Evolutionary conservation across 2,113 vertebrate genomes (phyloP).

Genomic region (Gasterosteus nipponicus): DNA sequence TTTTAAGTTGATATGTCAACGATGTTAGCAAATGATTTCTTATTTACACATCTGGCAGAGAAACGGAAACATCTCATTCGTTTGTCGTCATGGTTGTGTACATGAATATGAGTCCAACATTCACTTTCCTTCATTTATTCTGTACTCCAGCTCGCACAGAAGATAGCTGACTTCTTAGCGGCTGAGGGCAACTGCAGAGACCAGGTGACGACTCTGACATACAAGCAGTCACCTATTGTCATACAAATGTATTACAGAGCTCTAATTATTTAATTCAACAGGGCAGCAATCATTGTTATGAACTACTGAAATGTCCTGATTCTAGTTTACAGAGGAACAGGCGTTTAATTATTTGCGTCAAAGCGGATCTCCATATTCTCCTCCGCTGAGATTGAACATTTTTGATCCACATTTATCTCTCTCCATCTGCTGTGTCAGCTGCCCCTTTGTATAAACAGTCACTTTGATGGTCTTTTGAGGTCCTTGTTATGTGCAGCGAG

Average conservation of each 20-base stretch:
- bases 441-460: conserved; percentile 48
- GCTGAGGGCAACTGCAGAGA: background rate
- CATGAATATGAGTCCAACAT: background rate
- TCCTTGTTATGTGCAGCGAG: conserved; percentile 34
- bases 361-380: conserved; percentile 15
- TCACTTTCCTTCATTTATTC: background rate
- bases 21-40: background rate
- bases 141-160: background rate
- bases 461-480: conserved; percentile 40
- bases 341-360: background rate
- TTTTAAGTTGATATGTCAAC: background rate
- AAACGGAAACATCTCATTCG: background rate
- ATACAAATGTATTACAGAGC: background rate
- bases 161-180: background rate
- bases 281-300: background rate
- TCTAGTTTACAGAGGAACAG: background rate
- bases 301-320: background rate
- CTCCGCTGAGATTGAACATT: conserved; percentile 1
- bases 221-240: background rate
- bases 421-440: conserved; percentile 37
- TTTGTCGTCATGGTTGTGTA: background rate
- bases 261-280: conserved; percentile 13
- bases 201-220: background rate
- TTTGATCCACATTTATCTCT: conserved; percentile 27
- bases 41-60: background rate